Evolutionary conservation across 2,888 invertebrate species (phyloP).

Genomic region (Drosophila greeni): DNA sequence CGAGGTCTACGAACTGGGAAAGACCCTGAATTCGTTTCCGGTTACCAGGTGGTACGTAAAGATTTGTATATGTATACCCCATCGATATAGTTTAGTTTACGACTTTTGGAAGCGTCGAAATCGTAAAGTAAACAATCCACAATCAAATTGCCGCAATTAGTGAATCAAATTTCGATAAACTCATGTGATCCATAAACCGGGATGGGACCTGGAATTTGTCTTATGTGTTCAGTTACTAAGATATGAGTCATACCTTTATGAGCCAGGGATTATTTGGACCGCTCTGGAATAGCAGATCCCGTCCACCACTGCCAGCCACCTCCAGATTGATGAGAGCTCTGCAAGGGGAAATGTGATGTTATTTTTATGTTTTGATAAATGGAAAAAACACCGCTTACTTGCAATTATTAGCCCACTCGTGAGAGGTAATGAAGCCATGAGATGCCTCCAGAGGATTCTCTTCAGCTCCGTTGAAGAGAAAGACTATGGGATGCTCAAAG

Average conservation of each 20-base stretch:
- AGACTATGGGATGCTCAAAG: conserved; percentile 81
- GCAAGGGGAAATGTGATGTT: not conserved
- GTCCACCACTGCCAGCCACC: conserved; percentile 93
- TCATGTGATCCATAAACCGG: conserved; percentile 18
- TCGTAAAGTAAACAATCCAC: not conserved
- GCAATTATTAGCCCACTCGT: conserved; percentile 61
- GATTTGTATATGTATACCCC: not conserved
- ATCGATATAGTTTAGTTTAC: not conserved
- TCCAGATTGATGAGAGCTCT: conserved; percentile 92
- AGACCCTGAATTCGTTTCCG: not conserved
- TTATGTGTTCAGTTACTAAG: not conserved
- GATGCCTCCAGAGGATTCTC: conserved; percentile 84
- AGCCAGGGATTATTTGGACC: conserved; percentile 87
- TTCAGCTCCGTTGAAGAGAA: conserved; percentile 85
- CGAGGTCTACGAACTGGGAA: conserved; percentile 1
- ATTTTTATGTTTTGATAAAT: not conserved
- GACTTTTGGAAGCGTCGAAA: not conserved
- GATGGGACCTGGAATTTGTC: not conserved
- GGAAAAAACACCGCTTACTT: conserved; percentile 30
- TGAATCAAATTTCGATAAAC: conserved; percentile 11
- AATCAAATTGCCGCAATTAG: conserved; percentile 21
- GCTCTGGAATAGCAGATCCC: conserved; percentile 92
- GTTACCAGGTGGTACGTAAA: not conserved
- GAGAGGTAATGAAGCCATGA: conserved; percentile 83
- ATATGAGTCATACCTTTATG: conserved; percentile 79